A percentile compares a stretch with the other conserved stretches of the same genome.
These are phyloP conservation scores for Neodontobutis hainanensis DNA, from an alignment of 2,113 vertebrate genomes.

Conservation along the genomic window DNA sequence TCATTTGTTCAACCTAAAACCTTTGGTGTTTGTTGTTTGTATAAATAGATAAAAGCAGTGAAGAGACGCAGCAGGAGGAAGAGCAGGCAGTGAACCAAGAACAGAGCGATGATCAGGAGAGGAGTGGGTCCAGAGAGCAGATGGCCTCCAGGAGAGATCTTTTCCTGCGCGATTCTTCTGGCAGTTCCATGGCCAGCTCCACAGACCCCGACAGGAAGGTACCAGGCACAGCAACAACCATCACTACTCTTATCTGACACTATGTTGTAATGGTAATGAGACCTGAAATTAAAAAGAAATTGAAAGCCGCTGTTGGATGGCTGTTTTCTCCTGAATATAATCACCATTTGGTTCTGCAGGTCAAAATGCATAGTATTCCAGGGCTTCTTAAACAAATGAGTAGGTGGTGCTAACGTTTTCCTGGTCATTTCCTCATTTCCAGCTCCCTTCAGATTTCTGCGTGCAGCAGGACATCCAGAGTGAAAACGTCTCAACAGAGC, in stretches of 20 bases:
- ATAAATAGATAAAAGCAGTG: neutral
- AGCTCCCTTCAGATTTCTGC: slow-evolving; percentile 60
- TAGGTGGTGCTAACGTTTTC: too few species aligned
- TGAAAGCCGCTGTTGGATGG: too few species aligned
- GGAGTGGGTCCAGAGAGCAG: slow-evolving; percentile 17
- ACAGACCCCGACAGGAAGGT: slow-evolving; percentile 56
- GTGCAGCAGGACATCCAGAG: slow-evolving; percentile 55
- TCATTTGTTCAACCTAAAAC: too few species aligned
- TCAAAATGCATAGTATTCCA: too few species aligned
- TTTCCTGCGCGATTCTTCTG: slow-evolving; percentile 44
- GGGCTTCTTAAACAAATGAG: too few species aligned
- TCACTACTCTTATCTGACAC: too few species aligned
- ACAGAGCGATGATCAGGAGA: slow-evolving; percentile 8
- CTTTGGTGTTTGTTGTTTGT: too few species aligned
- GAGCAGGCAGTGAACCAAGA: neutral
- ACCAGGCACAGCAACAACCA: neutral
- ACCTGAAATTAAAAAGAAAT: too few species aligned
- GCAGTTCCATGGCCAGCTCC: slow-evolving; percentile 57
- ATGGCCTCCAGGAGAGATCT: slow-evolving; percentile 37
- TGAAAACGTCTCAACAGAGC: slow-evolving; percentile 71
- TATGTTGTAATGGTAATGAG: too few species aligned
- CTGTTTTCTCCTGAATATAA: too few species aligned
- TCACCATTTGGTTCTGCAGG: too few species aligned
- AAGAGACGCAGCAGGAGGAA: neutral
- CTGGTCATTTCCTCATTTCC: neutral